Base-by-base conservation (phyloP, 2,888 invertebrate species). In the Drepana falcataria region DNA sequence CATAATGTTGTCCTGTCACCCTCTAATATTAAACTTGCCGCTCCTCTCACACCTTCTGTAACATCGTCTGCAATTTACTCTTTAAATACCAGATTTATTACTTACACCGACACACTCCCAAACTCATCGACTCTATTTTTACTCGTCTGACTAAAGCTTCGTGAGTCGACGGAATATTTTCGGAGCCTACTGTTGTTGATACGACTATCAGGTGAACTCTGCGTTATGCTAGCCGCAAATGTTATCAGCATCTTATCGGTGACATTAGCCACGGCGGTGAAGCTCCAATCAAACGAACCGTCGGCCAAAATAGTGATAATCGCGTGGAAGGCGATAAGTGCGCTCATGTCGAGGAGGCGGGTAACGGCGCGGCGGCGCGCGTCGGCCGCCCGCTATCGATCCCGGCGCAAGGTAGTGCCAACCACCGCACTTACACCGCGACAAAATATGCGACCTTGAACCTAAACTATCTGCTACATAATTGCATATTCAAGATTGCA, bases 301-400 rank as follows among this genome's bases (percentile, higher is more conserved):
- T 63, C 56, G 61, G 65, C 72, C 70, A 69, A 69, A 71, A 70
- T 72, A 67, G 74, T 76, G 80, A 79, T 83, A 78, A 81, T 79
- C 76, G 79, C 69, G 60, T 65, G 69, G 21, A 21, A 21, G 21
- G 73, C 73, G 72, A 75, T 78, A 66, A 73, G 65, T 69, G 71
- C 68, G 75, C 66, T 73, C 4, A 40, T 4, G 4, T 40, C 40
- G 68, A 64, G 73, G 71, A 73, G 70, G 75, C 74, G 80, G 76
- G 72, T 60, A 66, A 71, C 68, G 72, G 76, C 76, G 79, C 77
- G 81, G 84, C 86, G 86, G 83, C 80, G 84, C 83, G 83, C 81
- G 79, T 75, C 86, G 83, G 78, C 85, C 77, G 78, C 77, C 75
- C 78, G 81, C 81, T 87, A 90, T 87, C 80, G 89, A 90, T 87